A percentile compares a stretch with the other conserved stretches of the same genome.
Conservation (phyloP, 2,113 vertebrate species). For the Glaucomys volans region DNA sequence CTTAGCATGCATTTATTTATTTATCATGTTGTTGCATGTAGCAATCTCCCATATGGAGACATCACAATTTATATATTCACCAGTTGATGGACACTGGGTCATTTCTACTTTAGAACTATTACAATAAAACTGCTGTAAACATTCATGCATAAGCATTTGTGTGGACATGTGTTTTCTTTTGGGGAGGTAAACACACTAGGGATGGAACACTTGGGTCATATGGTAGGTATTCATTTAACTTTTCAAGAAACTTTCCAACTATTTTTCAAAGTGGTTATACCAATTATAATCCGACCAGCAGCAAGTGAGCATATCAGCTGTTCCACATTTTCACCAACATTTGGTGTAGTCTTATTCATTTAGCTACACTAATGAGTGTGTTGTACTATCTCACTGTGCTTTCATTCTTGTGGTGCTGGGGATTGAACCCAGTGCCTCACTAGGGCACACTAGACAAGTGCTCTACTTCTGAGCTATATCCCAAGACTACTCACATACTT, state of each 20-base stretch:
- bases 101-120: background rate
- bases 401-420: background rate
- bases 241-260: slow-evolving; percentile 7
- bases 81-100: background rate
- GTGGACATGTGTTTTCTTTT: background rate
- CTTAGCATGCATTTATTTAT: background rate
- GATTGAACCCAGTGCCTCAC: too few species aligned
- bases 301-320: background rate
- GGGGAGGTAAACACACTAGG: background rate
- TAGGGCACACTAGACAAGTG: too few species aligned
- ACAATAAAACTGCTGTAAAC: background rate
- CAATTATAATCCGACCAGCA: background rate
- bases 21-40: background rate
- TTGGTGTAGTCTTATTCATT: background rate
- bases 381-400: background rate
- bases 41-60: background rate
- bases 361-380: background rate
- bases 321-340: background rate
- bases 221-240: background rate
- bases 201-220: background rate
- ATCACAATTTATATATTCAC: background rate
- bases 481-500: background rate
- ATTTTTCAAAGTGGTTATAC: background rate
- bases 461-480: too few species aligned
- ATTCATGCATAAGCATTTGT: background rate